A percentile compares a stretch with the other conserved stretches of the same genome.
These are phyloP conservation scores for Brachionus koreanus DNA, from an alignment of 1,140 invertebrate genomes.

Conservation along the genomic window DNA sequence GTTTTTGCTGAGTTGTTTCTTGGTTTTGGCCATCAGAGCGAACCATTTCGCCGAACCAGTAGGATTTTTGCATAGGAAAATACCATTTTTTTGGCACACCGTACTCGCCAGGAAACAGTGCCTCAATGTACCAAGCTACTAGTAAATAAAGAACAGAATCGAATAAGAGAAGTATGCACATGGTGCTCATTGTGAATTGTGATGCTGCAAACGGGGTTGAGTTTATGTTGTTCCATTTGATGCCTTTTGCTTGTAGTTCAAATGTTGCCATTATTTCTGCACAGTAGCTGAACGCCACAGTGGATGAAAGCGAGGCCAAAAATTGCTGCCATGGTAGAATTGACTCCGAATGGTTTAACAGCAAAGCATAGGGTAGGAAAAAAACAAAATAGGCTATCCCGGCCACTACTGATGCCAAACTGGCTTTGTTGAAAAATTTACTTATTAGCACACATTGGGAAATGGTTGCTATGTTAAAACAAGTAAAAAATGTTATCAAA, in stretches of 20 bases:
- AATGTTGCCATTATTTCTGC: constrained; percentile 66
- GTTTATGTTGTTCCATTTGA: constrained; percentile 72
- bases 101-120: constrained; percentile 64
- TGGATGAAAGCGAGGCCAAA: constrained; percentile 64
- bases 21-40: not conserved
- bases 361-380: constrained; percentile 68
- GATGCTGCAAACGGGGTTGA: constrained; percentile 55
- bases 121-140: constrained; percentile 66
- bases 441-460: constrained; percentile 62
- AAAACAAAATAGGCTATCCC: constrained; percentile 70
- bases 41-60: constrained; percentile 60
- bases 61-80: constrained; percentile 59
- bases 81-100: constrained; percentile 62
- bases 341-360: constrained; percentile 61
- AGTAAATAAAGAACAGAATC: constrained; percentile 60
- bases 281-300: constrained; percentile 73
- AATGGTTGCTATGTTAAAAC: constrained; percentile 63
- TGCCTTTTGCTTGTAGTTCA: constrained; percentile 66
- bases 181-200: constrained; percentile 1
- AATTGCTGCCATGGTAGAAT: constrained; percentile 54
- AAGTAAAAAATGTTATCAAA: constrained; percentile 23
- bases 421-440: constrained; percentile 65
- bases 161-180: constrained; percentile 61
- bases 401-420: constrained; percentile 68
- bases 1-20: not conserved